phyloP scores from a whole-genome alignment of 2,113 vertebrate species.

The Anthoscopus minutus region DNA sequence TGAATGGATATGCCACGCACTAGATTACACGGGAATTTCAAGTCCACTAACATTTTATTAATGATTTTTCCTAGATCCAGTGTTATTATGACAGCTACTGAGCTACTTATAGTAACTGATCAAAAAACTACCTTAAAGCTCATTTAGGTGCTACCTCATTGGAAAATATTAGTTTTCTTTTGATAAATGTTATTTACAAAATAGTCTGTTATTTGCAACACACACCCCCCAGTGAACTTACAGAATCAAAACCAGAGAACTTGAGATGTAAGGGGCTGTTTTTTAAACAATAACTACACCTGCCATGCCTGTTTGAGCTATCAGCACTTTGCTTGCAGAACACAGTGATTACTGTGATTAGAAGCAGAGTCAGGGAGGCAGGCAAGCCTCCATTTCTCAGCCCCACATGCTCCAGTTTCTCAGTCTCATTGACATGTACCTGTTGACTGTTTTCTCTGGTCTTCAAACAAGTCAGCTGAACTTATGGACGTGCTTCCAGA shows the following conservation, averaged over 20 bases:
- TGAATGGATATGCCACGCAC: not conserved
- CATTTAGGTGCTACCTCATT: not conserved
- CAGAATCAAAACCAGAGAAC: not conserved
- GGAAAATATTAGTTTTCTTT: not conserved
- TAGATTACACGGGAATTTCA: not conserved
- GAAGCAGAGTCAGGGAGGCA: not conserved
- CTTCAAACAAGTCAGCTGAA: conserved; percentile 91
- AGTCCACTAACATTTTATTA: not conserved
- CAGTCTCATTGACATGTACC: conserved; percentile 55
- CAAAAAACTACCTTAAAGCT: not conserved
- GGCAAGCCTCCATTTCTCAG: too few species aligned
- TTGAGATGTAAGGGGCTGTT: not conserved
- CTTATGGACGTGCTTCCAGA: conserved; percentile 85
- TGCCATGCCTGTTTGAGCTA: not conserved
- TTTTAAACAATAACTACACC: not conserved
- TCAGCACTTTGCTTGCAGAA: not conserved
- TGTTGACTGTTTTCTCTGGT: conserved; percentile 80
- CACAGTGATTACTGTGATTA: not conserved
- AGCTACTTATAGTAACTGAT: not conserved
- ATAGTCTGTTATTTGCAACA: not conserved
- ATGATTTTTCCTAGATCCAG: not conserved
- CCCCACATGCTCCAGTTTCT: not conserved
- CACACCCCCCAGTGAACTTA: not conserved
- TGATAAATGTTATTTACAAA: not conserved
- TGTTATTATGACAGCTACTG: not conserved